Evolutionary conservation across 1,140 invertebrate species (phyloP).

Genomic region (Prorops nasuta): DNA sequence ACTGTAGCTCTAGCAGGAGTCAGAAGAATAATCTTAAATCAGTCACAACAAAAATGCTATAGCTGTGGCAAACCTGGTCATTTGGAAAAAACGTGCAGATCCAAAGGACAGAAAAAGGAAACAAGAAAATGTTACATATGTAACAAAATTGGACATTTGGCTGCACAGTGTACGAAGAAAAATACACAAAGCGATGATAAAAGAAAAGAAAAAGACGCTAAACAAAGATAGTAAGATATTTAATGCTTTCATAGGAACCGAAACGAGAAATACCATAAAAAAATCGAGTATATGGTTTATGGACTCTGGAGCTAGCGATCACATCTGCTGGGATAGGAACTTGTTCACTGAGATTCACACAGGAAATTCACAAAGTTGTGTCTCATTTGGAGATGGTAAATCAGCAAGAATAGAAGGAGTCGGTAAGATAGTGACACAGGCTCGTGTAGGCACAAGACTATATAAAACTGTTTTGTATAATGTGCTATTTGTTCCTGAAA

Average conservation of each 20-base stretch:
- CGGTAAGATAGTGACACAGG: slow-evolving; percentile 22
- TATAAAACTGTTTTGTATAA: slow-evolving; percentile 29
- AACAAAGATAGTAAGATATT: neutral
- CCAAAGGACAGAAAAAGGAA: too few relatives aligned
- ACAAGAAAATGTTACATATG: neutral
- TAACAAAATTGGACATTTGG: neutral
- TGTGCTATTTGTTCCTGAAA: slow-evolving; percentile 42
- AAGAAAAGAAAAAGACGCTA: neutral
- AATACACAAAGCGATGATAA: neutral
- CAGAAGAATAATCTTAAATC: neutral
- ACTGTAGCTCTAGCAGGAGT: neutral
- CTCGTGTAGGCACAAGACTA: slow-evolving; percentile 22
- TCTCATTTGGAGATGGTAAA: slow-evolving; percentile 4
- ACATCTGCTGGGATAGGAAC: slow-evolving; percentile 25
- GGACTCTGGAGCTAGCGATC: slow-evolving; percentile 29
- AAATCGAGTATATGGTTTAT: slow-evolving; percentile 19
- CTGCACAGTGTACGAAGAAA: neutral
- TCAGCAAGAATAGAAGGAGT: slow-evolving; percentile 24
- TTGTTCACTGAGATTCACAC: slow-evolving; percentile 22
- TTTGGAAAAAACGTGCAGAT: too few relatives aligned
- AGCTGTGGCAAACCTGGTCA: neutral
- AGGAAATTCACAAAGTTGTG: too few relatives aligned
- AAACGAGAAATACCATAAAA: neutral
- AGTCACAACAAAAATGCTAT: neutral
- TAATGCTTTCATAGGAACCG: neutral